Evolutionary conservation across 2,113 vertebrate species (phyloP).

Genomic region (Clinocottus analis): DNA sequence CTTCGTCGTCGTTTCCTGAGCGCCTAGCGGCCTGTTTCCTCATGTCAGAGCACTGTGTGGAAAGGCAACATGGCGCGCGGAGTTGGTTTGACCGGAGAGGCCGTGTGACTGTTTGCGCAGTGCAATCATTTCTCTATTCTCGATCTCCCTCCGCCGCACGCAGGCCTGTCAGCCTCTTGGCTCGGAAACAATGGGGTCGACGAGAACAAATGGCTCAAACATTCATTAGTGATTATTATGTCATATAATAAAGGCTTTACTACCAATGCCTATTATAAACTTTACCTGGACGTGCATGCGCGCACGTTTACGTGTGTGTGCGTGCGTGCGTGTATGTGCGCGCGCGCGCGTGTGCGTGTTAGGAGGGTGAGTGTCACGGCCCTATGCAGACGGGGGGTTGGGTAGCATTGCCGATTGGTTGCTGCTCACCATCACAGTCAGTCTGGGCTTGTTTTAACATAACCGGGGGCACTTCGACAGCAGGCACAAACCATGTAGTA

Average conservation of each 20-base stretch:
- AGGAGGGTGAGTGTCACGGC: conserved; percentile 77
- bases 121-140: conserved; percentile 18
- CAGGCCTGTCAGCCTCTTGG: neutral
- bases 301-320: neutral
- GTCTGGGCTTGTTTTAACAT: conserved; percentile 85
- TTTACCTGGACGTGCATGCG: conserved; percentile 63
- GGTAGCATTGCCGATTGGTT: conserved; percentile 82
- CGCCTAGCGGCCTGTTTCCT: conserved; percentile 72
- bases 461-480: conserved; percentile 84
- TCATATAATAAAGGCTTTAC: neutral
- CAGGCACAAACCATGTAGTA: conserved; percentile 80
- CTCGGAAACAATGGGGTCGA: neutral
- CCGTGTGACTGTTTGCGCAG: conserved; percentile 46
- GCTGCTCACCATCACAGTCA: conserved; percentile 79
- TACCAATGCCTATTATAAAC: conserved; percentile 20
- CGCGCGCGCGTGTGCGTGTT: conserved; percentile 20
- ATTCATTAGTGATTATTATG: neutral
- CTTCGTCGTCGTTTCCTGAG: conserved; percentile 9
- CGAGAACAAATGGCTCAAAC: neutral
- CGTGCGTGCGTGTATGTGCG: conserved; percentile 32
- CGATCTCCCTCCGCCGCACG: neutral
- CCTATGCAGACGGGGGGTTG: conserved; percentile 82
- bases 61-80: conserved; percentile 77
- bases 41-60: conserved; percentile 43
- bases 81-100: conserved; percentile 58